A percentile compares a stretch with the other conserved stretches of the same genome.
These are phyloP conservation scores for pig (Sus scrofa) DNA, from an alignment of 2,113 vertebrate genomes.

Conservation along the genomic window DNA sequence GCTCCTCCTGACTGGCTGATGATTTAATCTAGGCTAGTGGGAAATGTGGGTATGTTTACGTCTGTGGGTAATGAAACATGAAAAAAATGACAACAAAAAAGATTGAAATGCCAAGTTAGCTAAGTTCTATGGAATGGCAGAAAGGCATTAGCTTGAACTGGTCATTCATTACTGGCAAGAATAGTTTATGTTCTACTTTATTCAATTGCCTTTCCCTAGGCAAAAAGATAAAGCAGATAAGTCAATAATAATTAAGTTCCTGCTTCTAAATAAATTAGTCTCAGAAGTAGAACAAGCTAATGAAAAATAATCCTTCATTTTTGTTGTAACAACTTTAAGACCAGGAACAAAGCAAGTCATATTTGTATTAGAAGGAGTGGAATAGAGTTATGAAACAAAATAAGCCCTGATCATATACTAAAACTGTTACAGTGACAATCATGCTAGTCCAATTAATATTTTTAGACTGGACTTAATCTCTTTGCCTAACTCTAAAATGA, in stretches of 20 bases:
- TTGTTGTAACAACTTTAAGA: conserved; percentile 38
- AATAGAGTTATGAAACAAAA: neutral
- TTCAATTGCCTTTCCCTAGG: neutral
- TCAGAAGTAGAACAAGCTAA: conserved; percentile 30
- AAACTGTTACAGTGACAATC: neutral
- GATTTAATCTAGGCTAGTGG: neutral
- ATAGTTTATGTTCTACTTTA: conserved; percentile 20
- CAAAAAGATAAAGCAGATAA: conserved; percentile 23
- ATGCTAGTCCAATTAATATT: neutral
- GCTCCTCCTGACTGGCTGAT: neutral
- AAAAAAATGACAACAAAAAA: neutral
- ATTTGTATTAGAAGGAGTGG: neutral
- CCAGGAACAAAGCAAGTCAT: neutral
- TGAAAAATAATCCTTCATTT: conserved; percentile 38
- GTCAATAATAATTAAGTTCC: neutral
- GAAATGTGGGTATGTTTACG: neutral
- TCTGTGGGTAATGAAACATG: neutral
- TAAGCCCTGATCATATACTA: neutral
- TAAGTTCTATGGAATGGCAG: neutral
- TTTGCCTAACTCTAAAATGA: neutral
- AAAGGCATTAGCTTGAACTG: neutral
- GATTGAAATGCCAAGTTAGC: neutral
- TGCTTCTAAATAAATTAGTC: conserved; percentile 47
- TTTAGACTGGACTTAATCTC: neutral
- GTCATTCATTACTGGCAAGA: neutral